A percentile compares a stretch with the other conserved stretches of the same genome.
Evolutionary conservation across 2,797 vertebrate genomes (phyloP).

Genomic region (Pangasius djambal): DNA sequence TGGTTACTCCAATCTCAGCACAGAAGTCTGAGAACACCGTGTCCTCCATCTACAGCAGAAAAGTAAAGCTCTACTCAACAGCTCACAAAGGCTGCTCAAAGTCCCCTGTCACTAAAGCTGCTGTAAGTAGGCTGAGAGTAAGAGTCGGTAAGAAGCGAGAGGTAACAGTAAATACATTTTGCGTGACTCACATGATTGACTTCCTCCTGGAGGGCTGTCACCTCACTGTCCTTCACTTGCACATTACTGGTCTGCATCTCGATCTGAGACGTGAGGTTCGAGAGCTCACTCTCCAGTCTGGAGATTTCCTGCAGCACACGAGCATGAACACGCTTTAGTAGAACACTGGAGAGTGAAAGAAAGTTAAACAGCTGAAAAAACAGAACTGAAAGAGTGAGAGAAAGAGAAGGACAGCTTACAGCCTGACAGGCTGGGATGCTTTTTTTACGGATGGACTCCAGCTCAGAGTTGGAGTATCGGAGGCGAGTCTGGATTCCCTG

Average conservation of each 20-base stretch:
- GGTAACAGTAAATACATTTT: background rate
- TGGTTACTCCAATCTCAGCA: constrained; percentile 84
- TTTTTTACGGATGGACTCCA: constrained; percentile 84
- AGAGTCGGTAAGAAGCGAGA: background rate
- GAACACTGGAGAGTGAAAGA: background rate
- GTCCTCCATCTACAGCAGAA: constrained; percentile 83
- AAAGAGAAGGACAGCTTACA: constrained; percentile 67
- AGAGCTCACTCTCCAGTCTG: constrained; percentile 82
- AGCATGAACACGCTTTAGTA: background rate
- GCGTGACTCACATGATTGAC: constrained; percentile 80
- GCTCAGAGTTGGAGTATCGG: constrained; percentile 86
- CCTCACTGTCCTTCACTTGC: constrained; percentile 71
- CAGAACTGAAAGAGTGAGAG: background rate
- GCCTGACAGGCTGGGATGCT: constrained; percentile 72
- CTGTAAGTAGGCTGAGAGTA: background rate
- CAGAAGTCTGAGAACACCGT: constrained; percentile 89
- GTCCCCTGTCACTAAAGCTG: background rate
- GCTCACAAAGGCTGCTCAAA: background rate
- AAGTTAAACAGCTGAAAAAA: background rate
- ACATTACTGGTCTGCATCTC: constrained; percentile 77
- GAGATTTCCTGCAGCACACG: constrained; percentile 84
- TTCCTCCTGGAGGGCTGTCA: constrained; percentile 72
- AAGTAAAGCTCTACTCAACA: background rate
- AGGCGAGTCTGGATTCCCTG: constrained; percentile 86
- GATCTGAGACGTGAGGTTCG: constrained; percentile 81